These are phyloP conservation scores for Unio delphinus DNA, from an alignment of 2,888 invertebrate species.

Conservation along the genomic window DNA sequence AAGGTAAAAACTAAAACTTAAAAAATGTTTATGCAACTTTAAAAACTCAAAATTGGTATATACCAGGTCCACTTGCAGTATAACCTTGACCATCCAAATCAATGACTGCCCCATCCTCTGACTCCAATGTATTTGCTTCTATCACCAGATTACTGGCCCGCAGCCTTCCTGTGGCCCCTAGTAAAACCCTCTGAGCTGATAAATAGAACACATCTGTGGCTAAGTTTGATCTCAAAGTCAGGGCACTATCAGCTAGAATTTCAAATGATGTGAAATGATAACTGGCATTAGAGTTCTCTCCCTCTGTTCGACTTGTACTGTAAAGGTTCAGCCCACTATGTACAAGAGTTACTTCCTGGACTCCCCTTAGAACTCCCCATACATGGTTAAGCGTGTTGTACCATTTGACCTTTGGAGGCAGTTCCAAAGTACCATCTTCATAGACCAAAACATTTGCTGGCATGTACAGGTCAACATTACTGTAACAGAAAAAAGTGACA, in stretches of 20 bases:
- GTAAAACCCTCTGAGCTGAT: slow-evolving; percentile 8
- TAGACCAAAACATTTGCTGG: slow-evolving; percentile 43
- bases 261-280: slow-evolving; percentile 21
- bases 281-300: slow-evolving; percentile 3
- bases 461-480: slow-evolving; percentile 35
- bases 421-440: slow-evolving; percentile 23
- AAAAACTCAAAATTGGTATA: not conserved
- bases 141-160: slow-evolving; percentile 20
- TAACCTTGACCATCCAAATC: slow-evolving; percentile 27
- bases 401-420: slow-evolving; percentile 37
- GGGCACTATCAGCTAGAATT: slow-evolving; percentile 23
- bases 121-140: slow-evolving; percentile 13
- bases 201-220: slow-evolving; percentile 13
- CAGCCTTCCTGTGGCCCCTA: slow-evolving; percentile 34
- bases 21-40: no score
- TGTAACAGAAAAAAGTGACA: slow-evolving; percentile 6
- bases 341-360: slow-evolving; percentile 37
- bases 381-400: slow-evolving; percentile 34
- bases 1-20: no score
- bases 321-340: slow-evolving; percentile 25
- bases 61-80: slow-evolving; percentile 36
- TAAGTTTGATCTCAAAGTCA: slow-evolving; percentile 18
- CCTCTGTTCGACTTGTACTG: slow-evolving; percentile 24
- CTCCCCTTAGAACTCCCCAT: slow-evolving; percentile 41
- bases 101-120: slow-evolving; percentile 40